Evolutionary conservation across 2,888 invertebrate genomes (phyloP).

Genomic region (Spilarctia lutea): DNA sequence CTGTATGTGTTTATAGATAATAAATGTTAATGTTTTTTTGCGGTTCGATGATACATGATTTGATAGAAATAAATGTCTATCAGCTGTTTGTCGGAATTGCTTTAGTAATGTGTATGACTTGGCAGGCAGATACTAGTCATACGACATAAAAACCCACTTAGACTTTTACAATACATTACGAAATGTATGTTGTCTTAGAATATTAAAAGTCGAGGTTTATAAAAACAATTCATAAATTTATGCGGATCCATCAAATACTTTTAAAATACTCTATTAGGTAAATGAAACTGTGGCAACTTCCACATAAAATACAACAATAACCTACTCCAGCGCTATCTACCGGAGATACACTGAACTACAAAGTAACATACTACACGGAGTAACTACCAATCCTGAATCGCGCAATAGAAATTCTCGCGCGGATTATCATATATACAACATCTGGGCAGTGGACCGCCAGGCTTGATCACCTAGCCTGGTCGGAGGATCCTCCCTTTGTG

Average conservation of each 20-base stretch:
- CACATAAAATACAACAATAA: too few relatives aligned
- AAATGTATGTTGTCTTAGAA: neutral
- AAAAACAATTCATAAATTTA: neutral
- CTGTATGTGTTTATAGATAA: constrained; percentile 46
- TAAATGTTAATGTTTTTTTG: constrained; percentile 53
- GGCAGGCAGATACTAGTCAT: constrained; percentile 7
- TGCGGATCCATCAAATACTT: neutral
- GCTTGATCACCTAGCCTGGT: too few relatives aligned
- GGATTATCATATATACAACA: too few relatives aligned
- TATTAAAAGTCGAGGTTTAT: neutral
- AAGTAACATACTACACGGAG: too few relatives aligned
- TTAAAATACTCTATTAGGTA: neutral
- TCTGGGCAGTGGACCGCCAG: too few relatives aligned
- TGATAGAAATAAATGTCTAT: constrained; percentile 1
- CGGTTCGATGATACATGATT: constrained; percentile 49
- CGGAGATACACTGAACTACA: too few relatives aligned
- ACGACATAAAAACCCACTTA: constrained; percentile 2
- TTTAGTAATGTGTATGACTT: neutral
- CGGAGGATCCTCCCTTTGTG: too few relatives aligned
- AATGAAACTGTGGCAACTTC: too few relatives aligned
- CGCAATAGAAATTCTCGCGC: too few relatives aligned
- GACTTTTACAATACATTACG: neutral
- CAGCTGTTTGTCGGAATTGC: neutral
- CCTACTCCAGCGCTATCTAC: too few relatives aligned
- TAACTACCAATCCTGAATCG: too few relatives aligned